Base-by-base conservation (phyloP, 2,888 invertebrate genomes). In the Coenonympha arcania region DNA sequence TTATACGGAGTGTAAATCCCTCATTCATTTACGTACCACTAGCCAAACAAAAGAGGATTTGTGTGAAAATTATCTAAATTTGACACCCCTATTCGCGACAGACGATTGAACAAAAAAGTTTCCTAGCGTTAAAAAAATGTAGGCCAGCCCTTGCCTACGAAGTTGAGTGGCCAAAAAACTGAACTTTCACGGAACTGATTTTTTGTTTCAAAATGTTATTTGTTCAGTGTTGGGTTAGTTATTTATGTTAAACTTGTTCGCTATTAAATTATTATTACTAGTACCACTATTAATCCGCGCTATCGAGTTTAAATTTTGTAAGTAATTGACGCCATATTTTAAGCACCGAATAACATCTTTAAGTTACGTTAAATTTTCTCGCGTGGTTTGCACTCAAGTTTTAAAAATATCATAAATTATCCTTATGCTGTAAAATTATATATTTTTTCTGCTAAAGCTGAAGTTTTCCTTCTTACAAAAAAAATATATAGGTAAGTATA, bases 101-200 rank as follows among this genome's bases (percentile, higher is more conserved):
- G 44, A 40, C 41, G 46, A 49, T 37, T 42, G 52, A 49, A 46
- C 40, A 34, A 41, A 46, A 43, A 46, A 53, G 44, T 30, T 53
- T 49, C 30, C 34, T 36, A 41, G 37, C 31, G 34, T 50, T 26
- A 53, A 50, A 47, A 47, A 43, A 42, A n/a, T n/a, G 43, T 54
- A 36, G 50, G 39, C 28, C 43, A 53, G 49, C 49, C 48, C 48
- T 48, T 42, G 48, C 44, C 34, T 44, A 44, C 33, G 11, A 24
- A 16, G 33, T 4, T 22, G 22, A 6, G 20, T 44, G 6, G 15
- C 44, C 44, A 33, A 6, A 15, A 16, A 15, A 13, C 24, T 19
- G 28, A 26, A 2, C 13, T 16, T 13, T 41, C 4, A 19, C 3
- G 41, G 41, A 41, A 11, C n/a, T n/a, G n/a, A n/a, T n/a, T n/a